Conservation (phyloP, 2,113 vertebrate genomes). For the Marcusenius ussheri region DNA sequence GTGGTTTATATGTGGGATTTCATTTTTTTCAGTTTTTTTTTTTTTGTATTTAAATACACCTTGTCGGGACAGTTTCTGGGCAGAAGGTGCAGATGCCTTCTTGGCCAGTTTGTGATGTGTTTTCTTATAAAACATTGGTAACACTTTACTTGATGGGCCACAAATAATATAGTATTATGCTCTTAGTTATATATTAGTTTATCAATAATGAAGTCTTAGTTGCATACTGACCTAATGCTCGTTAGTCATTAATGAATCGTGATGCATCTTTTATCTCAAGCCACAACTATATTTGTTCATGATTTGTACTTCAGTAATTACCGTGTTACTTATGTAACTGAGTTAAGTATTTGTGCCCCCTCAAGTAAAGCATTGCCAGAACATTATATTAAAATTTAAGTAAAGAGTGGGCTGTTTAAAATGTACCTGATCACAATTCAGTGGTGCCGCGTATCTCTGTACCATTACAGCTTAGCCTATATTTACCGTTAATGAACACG, state of each 20-base stretch:
- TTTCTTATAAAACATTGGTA: neutral
- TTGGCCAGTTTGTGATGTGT: neutral
- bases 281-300: neutral
- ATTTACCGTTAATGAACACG: neutral
- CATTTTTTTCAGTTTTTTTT: neutral
- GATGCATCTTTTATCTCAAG: neutral
- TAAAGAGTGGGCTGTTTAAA: neutral
- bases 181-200: no score
- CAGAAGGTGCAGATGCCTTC: neutral
- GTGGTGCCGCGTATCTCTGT: neutral
- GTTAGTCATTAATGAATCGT: neutral
- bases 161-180: no score
- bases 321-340: neutral
- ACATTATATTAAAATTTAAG: neutral
- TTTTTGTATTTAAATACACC: neutral
- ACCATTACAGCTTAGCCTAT: neutral
- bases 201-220: neutral
- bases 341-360: neutral
- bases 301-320: neutral
- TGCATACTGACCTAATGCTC: neutral
- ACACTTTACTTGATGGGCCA: neutral
- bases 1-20: neutral
- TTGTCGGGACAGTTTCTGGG: neutral
- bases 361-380: neutral
- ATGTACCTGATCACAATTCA: neutral